These are phyloP conservation scores for Cyrtonyx montezumae DNA, from an alignment of 2,113 vertebrate species.

Conservation along the genomic window DNA sequence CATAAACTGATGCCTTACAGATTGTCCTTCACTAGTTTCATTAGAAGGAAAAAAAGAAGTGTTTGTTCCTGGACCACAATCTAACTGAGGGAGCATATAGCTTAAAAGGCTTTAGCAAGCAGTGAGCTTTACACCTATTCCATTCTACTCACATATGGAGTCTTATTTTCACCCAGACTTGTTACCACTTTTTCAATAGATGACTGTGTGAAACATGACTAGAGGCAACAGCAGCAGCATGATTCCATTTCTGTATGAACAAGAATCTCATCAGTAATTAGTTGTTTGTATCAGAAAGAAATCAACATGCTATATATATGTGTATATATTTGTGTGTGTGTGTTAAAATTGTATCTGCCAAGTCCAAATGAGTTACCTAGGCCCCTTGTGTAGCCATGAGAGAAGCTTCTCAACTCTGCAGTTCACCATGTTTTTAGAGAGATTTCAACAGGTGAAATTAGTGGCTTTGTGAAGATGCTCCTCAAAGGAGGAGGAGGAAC, in stretches of 20 bases:
- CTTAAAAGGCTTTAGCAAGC: not conserved
- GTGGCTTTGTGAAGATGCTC: not conserved
- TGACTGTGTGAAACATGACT: not conserved
- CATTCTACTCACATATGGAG: not conserved
- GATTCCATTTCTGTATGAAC: not conserved
- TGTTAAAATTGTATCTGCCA: not conserved
- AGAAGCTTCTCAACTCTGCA: not conserved
- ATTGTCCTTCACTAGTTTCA: not conserved
- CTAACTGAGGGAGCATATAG: not conserved
- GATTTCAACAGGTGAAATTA: not conserved
- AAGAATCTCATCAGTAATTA: not conserved
- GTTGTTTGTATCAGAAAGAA: not conserved
- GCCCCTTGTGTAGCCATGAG: not conserved
- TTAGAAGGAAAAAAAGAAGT: not conserved
- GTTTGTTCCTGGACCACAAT: not conserved
- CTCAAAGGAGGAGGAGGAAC: not conserved
- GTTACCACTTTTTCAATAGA: not conserved
- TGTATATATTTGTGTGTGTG: too few species aligned
- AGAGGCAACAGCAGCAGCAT: not conserved
- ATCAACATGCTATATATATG: not conserved
- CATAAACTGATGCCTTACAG: not conserved
- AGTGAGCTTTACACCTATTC: not conserved
- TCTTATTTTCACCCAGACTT: not conserved
- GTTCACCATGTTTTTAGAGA: not conserved
- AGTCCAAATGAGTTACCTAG: not conserved